Base-by-base conservation (phyloP, 1,140 invertebrate species). In the Brachionus angularis region DNA sequence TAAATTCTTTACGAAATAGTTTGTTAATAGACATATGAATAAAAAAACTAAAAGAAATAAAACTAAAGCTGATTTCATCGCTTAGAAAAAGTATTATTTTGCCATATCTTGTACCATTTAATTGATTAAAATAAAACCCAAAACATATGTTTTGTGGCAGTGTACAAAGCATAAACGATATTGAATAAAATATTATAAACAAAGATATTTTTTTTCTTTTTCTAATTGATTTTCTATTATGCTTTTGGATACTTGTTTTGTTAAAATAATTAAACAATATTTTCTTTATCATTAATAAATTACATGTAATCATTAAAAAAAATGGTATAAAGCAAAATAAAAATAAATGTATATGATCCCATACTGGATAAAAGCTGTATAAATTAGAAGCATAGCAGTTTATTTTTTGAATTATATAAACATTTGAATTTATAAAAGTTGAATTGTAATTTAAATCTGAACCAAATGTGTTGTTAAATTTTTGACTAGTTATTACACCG, bases 1-100 rank as follows among this genome's bases (percentile, higher is more conserved):
- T 39, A 8, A 58, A 58, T 58, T 58, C 53, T 7, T 36, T 7
- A 12, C 33, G 7, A 36, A 39, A 58, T 25, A 58, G 36, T 39
- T 58, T 58, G 33, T 58, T 58, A 16, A 58, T 58, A 23, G 23
- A 16, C 33, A 58, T 39, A 39, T 58, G 53, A 5, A 34, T 23
- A 21, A 58, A 14, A 58, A 58, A 58, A 39, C 39, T 58, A 23
- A 58, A 58, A 23, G 53, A 31, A 58, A 58, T 39, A 58, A 58
- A 58, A 7, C 33, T 39, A 39, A 58, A 58, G 14, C 23, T 58
- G 3, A 58, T 39, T 18, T 58, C 53, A 39, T 58, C 53, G 18
- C 21, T 39, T 10, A 58, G 8, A 12, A 58, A 18, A 8, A 58
- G 33, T 5, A 58, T n/a, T 23, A 58, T 58, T 36, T 39, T 16